phyloP scores from a whole-genome alignment of 37 sponge, comb jelly and placozoan species.

The Oopsacas minuta region DNA sequence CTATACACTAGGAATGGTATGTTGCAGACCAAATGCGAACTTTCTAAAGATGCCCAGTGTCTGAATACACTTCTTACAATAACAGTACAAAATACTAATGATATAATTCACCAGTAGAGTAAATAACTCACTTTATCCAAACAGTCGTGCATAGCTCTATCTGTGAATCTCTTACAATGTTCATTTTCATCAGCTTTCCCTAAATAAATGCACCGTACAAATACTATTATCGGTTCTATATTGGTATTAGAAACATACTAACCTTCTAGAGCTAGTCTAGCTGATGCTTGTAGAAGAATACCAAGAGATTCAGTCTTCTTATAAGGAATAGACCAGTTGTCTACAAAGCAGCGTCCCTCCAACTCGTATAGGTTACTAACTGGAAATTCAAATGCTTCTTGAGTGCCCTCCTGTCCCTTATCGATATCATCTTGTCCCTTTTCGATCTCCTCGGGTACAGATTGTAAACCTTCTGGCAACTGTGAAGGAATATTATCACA shows the following conservation, averaged over 20 bases:
- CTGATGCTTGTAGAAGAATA: conserved; percentile 57
- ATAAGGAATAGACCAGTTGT: conserved; percentile 83
- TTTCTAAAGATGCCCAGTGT: too few species aligned
- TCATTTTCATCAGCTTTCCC: conserved; percentile 73
- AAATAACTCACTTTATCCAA: conserved; percentile 54
- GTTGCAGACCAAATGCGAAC: too few species aligned
- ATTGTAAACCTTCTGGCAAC: background rate
- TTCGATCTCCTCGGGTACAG: background rate
- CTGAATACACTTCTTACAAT: too few species aligned
- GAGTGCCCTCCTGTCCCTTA: background rate
- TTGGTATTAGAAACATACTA: too few species aligned
- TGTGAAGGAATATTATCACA: background rate
- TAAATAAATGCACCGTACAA: too few species aligned
- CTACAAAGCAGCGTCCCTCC: conserved; percentile 70
- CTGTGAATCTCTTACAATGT: conserved; percentile 59
- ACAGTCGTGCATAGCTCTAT: conserved; percentile 43
- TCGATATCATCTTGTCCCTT: background rate
- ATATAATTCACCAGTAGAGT: background rate
- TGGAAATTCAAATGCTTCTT: conserved; percentile 48
- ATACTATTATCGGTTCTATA: too few species aligned
- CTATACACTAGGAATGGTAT: too few species aligned
- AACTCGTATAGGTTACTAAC: conserved; percentile 76
- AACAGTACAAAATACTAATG: too few species aligned
- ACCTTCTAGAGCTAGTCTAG: conserved; percentile 54
- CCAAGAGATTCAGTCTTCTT: conserved; percentile 63